phyloP scores from a whole-genome alignment of 2,888 invertebrate species.

The Metalampra italica region DNA sequence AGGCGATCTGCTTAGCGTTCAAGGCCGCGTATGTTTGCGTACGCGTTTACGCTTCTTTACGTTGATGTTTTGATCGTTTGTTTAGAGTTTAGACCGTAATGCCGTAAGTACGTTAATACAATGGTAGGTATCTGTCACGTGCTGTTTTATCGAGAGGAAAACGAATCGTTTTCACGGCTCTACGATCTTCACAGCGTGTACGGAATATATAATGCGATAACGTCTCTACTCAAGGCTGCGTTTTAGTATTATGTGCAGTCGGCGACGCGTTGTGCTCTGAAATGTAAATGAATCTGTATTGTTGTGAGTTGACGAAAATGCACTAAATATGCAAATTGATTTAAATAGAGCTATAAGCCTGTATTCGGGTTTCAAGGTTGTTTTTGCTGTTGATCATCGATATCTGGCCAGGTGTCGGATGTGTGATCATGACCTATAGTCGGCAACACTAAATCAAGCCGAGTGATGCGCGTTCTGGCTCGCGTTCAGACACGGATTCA shows the following conservation, averaged over 20 bases:
- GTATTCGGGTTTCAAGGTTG: background rate
- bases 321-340: background rate
- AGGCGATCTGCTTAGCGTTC: constrained; percentile 71
- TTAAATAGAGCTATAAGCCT: background rate
- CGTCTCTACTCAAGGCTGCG: constrained; percentile 34
- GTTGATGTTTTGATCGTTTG: constrained; percentile 42
- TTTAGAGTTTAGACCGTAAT: constrained; percentile 37
- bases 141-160: constrained; percentile 39
- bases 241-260: constrained; percentile 25
- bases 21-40: constrained; percentile 73
- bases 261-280: constrained; percentile 22
- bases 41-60: constrained; percentile 49
- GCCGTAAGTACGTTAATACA: constrained; percentile 23
- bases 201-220: constrained; percentile 56
- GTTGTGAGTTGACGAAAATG: background rate
- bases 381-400: background rate
- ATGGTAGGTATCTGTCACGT: constrained; percentile 37
- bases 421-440: constrained; percentile 67
- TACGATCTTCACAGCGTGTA: constrained; percentile 44
- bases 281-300: constrained; percentile 18
- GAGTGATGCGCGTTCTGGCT: constrained; percentile 59
- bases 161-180: constrained; percentile 61
- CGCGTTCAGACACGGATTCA: constrained; percentile 55
- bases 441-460: constrained; percentile 44
- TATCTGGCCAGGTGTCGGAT: constrained; percentile 30